phyloP scores from a whole-genome alignment of 2,797 vertebrate species.

The Microtus obscurus region DNA sequence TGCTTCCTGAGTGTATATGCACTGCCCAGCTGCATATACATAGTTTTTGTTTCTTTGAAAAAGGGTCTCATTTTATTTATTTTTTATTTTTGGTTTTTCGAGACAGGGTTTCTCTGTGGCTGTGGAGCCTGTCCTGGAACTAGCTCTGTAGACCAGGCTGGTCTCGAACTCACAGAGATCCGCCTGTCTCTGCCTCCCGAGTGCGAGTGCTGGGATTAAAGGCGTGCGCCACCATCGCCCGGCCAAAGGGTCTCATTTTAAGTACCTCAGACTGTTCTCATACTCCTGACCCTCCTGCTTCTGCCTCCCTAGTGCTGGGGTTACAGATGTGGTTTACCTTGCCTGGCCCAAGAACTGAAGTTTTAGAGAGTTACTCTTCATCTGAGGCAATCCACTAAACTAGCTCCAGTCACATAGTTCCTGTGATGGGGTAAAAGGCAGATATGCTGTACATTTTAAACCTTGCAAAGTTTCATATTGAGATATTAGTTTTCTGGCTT shows the following conservation, averaged over 20 bases:
- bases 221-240: no score
- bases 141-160: no score
- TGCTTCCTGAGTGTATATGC: neutral
- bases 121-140: no score
- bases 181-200: no score
- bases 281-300: neutral
- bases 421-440: neutral
- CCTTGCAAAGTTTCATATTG: slow-evolving; percentile 18
- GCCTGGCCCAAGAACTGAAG: neutral
- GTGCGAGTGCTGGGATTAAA: no score
- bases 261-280: neutral
- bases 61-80: no score
- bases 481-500: slow-evolving; percentile 43
- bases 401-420: slow-evolving; percentile 13
- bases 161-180: no score
- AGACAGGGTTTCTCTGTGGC: no score
- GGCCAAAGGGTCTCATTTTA: neutral
- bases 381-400: slow-evolving; percentile 13
- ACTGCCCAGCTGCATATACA: neutral
- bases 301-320: neutral
- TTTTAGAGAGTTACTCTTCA: slow-evolving; percentile 3
- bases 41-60: neutral
- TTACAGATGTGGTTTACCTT: neutral
- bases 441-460: neutral
- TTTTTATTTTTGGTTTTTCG: no score